Base-by-base conservation (phyloP, 2,888 invertebrate genomes). In the Drosophila meridiana region DNA sequence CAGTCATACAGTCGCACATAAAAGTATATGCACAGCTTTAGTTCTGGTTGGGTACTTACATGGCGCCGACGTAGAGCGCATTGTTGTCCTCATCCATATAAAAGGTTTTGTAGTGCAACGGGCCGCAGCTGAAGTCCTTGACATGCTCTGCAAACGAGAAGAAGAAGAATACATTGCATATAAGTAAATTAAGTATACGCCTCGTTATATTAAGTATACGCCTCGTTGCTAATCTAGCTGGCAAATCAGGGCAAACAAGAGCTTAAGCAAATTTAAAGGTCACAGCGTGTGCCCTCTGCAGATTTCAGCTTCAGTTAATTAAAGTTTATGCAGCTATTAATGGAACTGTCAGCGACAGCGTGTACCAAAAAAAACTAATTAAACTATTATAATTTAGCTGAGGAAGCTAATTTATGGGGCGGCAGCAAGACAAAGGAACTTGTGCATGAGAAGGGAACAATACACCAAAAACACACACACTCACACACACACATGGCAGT, bases 1-100 rank as follows among this genome's bases (percentile, higher is more conserved):
- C 30, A 11, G 13, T 14, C 28, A 2, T n/a, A 48, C 50, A 3
- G 62, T 14, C 20, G 6, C 40, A 40, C 13, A 3, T 40, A 14
- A 14, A 14, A 2, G 40, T 40, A 47, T 47, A 47, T 63, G 28
- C 57, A 57, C 34, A 61, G 36, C n/a, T n/a, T 5, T 40, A 43
- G 9, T 42, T 2, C 47, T 28, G 6, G 28, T 7, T 32, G n/a
- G 43, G 8, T 71, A 97, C 97, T 97, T 95, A 98, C 98, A 98
- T 98, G 84, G 98, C 98, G 87, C 98, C 98, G 87, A 98, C 98
- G 93, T 97, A 98, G 69, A 98, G 95, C 70, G 97, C 95, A 94
- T 98, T 98, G 91, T 96, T 95, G 92, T 96, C 96, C 89, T 96
- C 95, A 93, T 98, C 98, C 94, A 98, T 95, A 93, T 97, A 96